Percentiles rank a stretch among this genome's conserved stretches.
These are phyloP conservation scores for Biston stratarius DNA, from an alignment of 2,888 invertebrate species.

Conservation along the genomic window DNA sequence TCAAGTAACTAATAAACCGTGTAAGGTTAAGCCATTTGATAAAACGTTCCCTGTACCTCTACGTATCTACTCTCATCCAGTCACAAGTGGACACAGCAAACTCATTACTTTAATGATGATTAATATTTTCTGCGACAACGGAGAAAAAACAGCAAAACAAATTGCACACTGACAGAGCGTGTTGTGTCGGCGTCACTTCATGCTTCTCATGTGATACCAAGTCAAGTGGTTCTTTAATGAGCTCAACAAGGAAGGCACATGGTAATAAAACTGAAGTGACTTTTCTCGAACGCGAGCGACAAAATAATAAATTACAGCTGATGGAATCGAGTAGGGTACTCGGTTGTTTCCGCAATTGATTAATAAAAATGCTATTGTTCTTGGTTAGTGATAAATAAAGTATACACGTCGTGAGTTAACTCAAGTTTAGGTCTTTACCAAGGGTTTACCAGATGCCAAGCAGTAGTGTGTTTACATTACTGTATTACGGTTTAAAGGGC, in stretches of 20 bases:
- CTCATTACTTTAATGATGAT: slow-evolving; percentile 12
- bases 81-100: background rate
- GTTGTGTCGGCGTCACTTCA: slow-evolving; percentile 26
- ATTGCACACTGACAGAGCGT: slow-evolving; percentile 40
- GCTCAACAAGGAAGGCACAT: slow-evolving; percentile 74
- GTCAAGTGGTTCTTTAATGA: slow-evolving; percentile 65
- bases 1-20: too few species aligned
- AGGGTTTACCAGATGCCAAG: too few species aligned
- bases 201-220: slow-evolving; percentile 49
- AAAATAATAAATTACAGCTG: slow-evolving; percentile 34
- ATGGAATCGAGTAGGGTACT: slow-evolving; percentile 21
- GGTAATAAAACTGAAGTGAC: slow-evolving; percentile 57
- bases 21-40: too few species aligned
- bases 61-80: too few species aligned
- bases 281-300: slow-evolving; percentile 61
- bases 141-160: slow-evolving; percentile 14
- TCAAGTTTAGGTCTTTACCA: too few species aligned
- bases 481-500: too few species aligned
- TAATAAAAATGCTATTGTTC: background rate
- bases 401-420: too few species aligned
- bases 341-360: background rate
- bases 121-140: slow-evolving; percentile 12
- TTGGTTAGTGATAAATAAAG: background rate
- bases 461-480: too few species aligned
- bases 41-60: too few species aligned